Base-by-base conservation (phyloP, 2,888 invertebrate genomes). In the Oxyteleia sp. region DNA sequence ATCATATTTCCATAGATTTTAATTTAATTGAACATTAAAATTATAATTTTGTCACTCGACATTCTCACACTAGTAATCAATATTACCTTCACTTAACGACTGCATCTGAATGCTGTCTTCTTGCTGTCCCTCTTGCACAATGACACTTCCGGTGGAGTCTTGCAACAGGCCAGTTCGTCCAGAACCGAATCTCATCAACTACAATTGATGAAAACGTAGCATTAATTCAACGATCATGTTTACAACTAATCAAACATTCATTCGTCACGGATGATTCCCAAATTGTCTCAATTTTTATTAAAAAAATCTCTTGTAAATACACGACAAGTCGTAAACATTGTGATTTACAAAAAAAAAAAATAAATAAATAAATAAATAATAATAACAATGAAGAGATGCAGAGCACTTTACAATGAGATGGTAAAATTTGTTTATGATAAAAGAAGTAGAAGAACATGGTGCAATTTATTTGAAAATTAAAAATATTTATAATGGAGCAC, bases 131-230 rank as follows among this genome's bases (percentile, higher is more conserved):
- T 93, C 93, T 74, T 92, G 93, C 3, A 95, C 94, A 26, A 93
- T 94, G 5, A 95, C 95, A 59, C 95, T 95, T n/a, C 95, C 95
- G 1, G 94, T 95, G 5, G 95, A 95, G 90, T 95, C 95, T 90
- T 95, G 95, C 69, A 94, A 90, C 23, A 94, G 88, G 10, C 93
- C 93, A 26, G 93, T 90, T 93, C 95, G 94, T 81, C 94, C 95
- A 2, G 93, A 93, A 13, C 93, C 93, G 69, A 93, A 93, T 86
- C 95, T 94, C 91, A 96, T 95, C 85, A 96, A 92, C 96, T 96
- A 59, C 10, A 82, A 82, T 49, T 55, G n/a, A n/a, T n/a, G 18
- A 57, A 63, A 43, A 18, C 20, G 2, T 11, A 49, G 8, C 49
- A 16, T 8, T 23, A 26, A 26, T 5, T 5, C 5, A 26, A 5